Evolutionary conservation across 2,113 vertebrate species (phyloP).

Genomic region (Riparia riparia): DNA sequence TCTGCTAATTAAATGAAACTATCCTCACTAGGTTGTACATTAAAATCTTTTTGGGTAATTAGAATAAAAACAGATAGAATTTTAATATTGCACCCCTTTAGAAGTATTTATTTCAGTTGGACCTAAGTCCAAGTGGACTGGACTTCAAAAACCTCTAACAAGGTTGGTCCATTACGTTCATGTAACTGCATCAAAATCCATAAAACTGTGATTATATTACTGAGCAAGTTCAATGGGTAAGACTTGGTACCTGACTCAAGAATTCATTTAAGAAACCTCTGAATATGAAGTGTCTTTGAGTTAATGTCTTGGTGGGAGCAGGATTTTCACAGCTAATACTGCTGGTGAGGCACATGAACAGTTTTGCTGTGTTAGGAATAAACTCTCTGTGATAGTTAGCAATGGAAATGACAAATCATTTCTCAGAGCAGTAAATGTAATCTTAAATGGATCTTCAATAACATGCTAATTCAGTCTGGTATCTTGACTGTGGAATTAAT

Average conservation of each 20-base stretch:
- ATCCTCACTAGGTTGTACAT: not conserved
- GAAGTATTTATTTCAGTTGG: not conserved
- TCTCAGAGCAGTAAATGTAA: not conserved
- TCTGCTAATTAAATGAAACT: not conserved
- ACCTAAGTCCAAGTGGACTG: not conserved
- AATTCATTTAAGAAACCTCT: not conserved
- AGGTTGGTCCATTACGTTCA: not conserved
- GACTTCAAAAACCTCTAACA: not conserved
- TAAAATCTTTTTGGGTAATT: not conserved
- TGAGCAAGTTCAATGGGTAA: not conserved
- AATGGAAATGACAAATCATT: slow-evolving; percentile 17
- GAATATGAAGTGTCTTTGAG: not conserved
- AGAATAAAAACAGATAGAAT: not conserved
- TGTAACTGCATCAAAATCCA: not conserved
- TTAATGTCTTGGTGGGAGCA: not conserved
- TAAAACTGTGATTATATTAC: not conserved
- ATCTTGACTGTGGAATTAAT: slow-evolving; percentile 41
- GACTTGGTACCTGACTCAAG: not conserved
- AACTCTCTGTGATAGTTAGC: not conserved
- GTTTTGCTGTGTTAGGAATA: not conserved
- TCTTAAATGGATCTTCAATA: slow-evolving; percentile 49
- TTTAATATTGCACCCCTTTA: not conserved
- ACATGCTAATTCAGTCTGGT: slow-evolving; percentile 30
- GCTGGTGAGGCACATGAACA: not conserved
- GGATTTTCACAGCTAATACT: not conserved